Percentiles rank a stretch among this genome's conserved stretches.
phyloP scores from a whole-genome alignment of 2,888 invertebrate genomes.

The Caradrina kadenii region DNA sequence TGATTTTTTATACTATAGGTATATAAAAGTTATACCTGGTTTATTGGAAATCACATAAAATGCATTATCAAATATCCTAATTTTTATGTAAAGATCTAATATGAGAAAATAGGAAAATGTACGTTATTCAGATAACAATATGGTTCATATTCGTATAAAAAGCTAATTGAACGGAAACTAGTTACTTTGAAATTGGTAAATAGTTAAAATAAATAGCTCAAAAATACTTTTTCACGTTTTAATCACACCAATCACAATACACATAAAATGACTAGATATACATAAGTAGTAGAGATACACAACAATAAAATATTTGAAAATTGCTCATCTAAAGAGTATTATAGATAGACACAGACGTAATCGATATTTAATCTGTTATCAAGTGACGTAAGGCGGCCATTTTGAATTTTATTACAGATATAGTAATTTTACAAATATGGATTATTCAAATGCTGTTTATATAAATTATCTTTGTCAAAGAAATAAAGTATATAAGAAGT shows the following conservation, averaged over 20 bases:
- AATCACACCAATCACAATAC: constrained; percentile 77
- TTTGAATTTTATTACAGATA: background rate
- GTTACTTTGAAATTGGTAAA: background rate
- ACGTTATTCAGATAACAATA: background rate
- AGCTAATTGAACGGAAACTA: background rate
- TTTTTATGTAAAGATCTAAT: too few relatives aligned
- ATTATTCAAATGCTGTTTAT: too few relatives aligned
- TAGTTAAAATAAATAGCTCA: constrained; percentile 30
- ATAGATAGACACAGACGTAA: constrained; percentile 51
- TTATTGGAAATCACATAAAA: too few relatives aligned
- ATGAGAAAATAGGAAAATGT: background rate
- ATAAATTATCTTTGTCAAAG: too few relatives aligned
- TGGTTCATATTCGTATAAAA: background rate
- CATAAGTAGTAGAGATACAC: constrained; percentile 51
- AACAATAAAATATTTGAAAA: constrained; percentile 68
- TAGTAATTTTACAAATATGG: background rate
- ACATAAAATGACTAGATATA: constrained; percentile 78
- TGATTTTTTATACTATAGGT: too few relatives aligned
- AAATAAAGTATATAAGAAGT: too few relatives aligned
- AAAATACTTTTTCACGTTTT: constrained; percentile 57
- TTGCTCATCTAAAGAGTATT: constrained; percentile 73
- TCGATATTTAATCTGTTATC: background rate
- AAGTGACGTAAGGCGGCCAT: constrained; percentile 1
- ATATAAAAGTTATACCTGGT: too few relatives aligned
- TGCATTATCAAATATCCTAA: too few relatives aligned